Evolutionary conservation across 2,797 vertebrate species (phyloP).

Genomic region (Propithecus perrieri): DNA sequence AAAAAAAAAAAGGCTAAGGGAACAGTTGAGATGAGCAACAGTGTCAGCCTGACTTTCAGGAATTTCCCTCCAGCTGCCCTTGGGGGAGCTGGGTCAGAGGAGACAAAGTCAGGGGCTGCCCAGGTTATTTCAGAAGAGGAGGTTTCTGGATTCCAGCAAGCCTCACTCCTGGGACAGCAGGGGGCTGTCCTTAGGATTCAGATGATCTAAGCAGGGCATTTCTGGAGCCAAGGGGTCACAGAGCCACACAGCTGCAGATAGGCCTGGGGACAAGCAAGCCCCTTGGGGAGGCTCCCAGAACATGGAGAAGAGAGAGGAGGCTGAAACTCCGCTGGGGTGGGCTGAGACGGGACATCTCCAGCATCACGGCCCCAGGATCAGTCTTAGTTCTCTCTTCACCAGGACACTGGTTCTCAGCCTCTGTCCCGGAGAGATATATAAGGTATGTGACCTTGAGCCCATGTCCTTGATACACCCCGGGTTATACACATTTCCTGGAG

Average conservation of each 20-base stretch:
- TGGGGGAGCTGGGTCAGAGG: background rate
- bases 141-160: background rate
- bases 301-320: background rate
- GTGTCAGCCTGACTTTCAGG: background rate
- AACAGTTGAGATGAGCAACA: too few relatives aligned
- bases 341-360: accelerated
- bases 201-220: background rate
- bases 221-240: background rate
- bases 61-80: background rate
- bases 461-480: background rate
- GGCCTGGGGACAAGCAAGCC: background rate
- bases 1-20: background rate
- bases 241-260: background rate
- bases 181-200: background rate
- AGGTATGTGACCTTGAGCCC: background rate
- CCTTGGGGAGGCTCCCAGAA: background rate
- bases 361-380: background rate
- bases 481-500: background rate
- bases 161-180: background rate
- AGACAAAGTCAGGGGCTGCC: background rate
- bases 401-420: background rate
- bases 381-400: background rate
- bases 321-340: background rate
- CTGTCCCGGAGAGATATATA: background rate
- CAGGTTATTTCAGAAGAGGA: background rate